Conservation (phyloP, 2,113 vertebrate genomes). For the Clinocottus analis region DNA sequence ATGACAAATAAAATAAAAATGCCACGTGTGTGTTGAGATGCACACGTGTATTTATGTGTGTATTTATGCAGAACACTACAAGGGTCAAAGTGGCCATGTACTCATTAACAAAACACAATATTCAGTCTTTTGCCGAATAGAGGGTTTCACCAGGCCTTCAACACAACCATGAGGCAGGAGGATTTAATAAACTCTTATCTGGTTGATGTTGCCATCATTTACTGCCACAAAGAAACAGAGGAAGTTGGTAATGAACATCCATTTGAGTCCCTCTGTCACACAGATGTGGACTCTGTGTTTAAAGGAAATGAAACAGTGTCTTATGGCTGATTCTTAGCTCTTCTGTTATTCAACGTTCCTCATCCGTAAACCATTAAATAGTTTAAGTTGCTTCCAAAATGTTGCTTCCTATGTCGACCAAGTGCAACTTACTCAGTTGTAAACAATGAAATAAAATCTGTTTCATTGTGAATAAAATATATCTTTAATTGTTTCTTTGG, state of each 20-base stretch:
- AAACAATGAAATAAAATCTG: not conserved
- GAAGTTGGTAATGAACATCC: slow-evolving; percentile 5
- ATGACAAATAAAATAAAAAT: not conserved
- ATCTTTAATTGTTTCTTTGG: not conserved
- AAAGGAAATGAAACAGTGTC: not conserved
- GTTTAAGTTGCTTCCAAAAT: not conserved
- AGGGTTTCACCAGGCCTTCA: slow-evolving; percentile 33
- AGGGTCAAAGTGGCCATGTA: slow-evolving; percentile 46
- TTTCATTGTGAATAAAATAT: not conserved
- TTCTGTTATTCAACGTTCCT: not conserved
- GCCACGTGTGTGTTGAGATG: not conserved
- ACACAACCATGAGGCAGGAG: slow-evolving; percentile 2
- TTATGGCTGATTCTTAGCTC: not conserved
- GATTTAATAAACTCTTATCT: slow-evolving; percentile 16
- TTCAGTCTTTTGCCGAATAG: slow-evolving; percentile 20
- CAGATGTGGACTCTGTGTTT: not conserved
- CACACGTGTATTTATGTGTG: slow-evolving; percentile 3
- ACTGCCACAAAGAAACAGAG: not conserved
- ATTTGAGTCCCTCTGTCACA: not conserved
- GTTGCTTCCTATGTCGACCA: not conserved
- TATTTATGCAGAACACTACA: slow-evolving; percentile 32
- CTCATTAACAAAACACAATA: slow-evolving; percentile 57
- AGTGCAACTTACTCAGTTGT: not conserved
- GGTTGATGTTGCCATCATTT: not conserved
- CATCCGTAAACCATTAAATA: not conserved